phyloP scores from a whole-genome alignment of 1,140 invertebrate genomes.

The Babylonia areolata region DNA sequence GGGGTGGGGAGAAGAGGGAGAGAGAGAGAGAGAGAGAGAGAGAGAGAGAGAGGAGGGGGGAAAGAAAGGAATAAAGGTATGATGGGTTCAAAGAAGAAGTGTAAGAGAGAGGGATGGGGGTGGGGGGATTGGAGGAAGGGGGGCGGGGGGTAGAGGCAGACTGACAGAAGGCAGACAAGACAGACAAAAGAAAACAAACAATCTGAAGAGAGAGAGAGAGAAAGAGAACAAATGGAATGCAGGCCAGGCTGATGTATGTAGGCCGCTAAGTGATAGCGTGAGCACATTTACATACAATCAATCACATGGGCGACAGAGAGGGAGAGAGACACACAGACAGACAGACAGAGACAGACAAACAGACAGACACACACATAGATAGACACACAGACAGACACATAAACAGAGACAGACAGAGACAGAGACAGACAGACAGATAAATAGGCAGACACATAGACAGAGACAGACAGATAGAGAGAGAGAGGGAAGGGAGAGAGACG shows the following conservation, averaged over 20 bases:
- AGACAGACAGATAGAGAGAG: too few species aligned
- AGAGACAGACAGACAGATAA: too few species aligned
- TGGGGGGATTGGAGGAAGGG: neutral
- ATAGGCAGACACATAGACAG: too few species aligned
- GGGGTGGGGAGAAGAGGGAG: too few species aligned
- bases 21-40: neutral
- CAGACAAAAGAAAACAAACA: neutral
- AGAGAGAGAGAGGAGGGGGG: neutral
- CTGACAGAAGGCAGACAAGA: neutral
- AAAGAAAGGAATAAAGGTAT: neutral
- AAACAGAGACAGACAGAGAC: too few species aligned
- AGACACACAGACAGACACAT: too few species aligned
- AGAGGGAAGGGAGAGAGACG: too few species aligned
- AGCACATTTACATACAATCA: neutral
- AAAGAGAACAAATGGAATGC: neutral
- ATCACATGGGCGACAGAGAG: neutral
- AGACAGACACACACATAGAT: too few species aligned
- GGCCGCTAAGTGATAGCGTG: neutral
- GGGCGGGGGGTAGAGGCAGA: neutral
- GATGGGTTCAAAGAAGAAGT: too few species aligned
- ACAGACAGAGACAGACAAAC: too few species aligned
- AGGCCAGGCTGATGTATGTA: too few species aligned
- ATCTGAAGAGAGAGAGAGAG: neutral
- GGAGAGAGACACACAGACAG: conserved; percentile 2
- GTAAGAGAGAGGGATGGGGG: neutral